Evolutionary conservation across 2,888 invertebrate species (phyloP), one percentile per base, ranked within the genome.

Genomic region (Netelia virgata): DNA sequence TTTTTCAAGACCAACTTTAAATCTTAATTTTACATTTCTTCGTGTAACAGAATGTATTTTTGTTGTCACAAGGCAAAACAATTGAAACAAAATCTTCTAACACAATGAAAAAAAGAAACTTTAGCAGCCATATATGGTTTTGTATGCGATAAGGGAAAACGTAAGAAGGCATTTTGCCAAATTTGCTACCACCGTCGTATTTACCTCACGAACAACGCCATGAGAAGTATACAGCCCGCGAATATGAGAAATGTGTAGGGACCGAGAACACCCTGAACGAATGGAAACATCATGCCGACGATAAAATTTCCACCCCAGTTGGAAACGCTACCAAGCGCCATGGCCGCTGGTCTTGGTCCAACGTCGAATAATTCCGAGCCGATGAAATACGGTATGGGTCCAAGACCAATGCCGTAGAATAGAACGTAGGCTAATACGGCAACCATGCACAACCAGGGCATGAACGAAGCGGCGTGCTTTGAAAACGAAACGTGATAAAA

Each of bases 221-320:
- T 93, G 0, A 94, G 91, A 1, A 95, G 91, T 3, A 95, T 95
- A 83, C 95, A 89, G 0, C 90, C 93, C 0, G 96, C 95, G 94
- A 97, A 98, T 74, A 97, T 94, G n/a, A 97, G 93, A 92, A 98
- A 98, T 8, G 96, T 96, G 89, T 95, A 96, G 1, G 97, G 94
- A 0, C 97, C 97, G 86, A 97, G 95, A 43, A 94, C 89, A 16
- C 92, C 93, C 86, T 96, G 94, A 91, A 97, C 91, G 11, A 94
- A 93, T 9, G 96, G 96, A 94, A 98, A 97, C 20, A 95, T 94
- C 95, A 98, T 96, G 47, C 97, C 98, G 84, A 98, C 96, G 6
- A 97, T 91, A 92, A 98, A 97, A 94, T 98, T 98, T 63, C 97
- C 97, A 0, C 95, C 95, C 98, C 98, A 98, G 92, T 98, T 98